Percentiles rank a stretch among this genome's conserved stretches.
phyloP scores from a whole-genome alignment of 2,797 vertebrate species.

The Arvicola amphibius region DNA sequence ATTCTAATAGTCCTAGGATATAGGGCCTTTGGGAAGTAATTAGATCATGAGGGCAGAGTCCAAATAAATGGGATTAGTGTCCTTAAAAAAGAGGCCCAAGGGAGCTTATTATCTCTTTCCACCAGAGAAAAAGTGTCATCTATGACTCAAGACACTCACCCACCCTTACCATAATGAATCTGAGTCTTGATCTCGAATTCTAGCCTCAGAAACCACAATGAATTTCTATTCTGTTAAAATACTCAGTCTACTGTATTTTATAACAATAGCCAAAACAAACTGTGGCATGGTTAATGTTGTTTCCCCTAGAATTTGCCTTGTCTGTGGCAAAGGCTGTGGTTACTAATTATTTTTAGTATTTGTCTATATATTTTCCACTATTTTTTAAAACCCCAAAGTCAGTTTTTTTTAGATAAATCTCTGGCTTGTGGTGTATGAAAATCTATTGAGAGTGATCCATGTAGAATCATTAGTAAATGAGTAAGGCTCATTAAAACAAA shows the following conservation, averaged over 20 bases:
- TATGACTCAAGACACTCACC: background rate
- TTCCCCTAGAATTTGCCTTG: slow-evolving; percentile 17
- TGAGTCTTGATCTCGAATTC: background rate
- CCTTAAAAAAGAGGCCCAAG: slow-evolving; percentile 1
- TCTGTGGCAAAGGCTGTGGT: background rate
- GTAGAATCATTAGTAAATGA: background rate
- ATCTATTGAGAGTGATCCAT: background rate
- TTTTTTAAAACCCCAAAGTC: background rate
- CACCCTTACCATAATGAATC: background rate
- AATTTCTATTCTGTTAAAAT: background rate
- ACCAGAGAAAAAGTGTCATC: background rate
- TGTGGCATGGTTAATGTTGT: background rate
- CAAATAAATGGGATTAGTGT: slow-evolving; percentile 22
- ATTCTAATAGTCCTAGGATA: background rate
- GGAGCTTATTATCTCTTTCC: slow-evolving; percentile 19
- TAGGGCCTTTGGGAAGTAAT: background rate
- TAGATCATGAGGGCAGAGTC: background rate
- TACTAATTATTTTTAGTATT: background rate
- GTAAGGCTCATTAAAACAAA: background rate
- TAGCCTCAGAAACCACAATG: background rate
- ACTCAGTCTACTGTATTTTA: background rate
- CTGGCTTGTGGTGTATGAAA: background rate
- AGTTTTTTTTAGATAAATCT: background rate
- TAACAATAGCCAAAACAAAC: background rate
- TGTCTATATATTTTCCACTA: background rate